Evolutionary conservation across 2,888 invertebrate genomes (phyloP).

Genomic region (Cryptus armator): DNA sequence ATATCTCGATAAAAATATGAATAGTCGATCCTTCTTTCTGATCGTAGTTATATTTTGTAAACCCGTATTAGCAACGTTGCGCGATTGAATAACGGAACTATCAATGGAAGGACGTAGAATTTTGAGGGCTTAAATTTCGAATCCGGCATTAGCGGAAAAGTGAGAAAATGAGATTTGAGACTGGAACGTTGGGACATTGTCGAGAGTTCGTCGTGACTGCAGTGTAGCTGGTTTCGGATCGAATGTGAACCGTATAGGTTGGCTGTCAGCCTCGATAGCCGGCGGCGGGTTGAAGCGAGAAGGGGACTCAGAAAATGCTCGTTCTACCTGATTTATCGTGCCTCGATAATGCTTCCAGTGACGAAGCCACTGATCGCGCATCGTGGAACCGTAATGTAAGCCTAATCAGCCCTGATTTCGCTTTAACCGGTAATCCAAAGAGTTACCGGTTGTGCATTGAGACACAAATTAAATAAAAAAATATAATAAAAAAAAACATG

Average conservation of each 20-base stretch:
- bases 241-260: constrained; percentile 39
- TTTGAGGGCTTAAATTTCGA: neutral
- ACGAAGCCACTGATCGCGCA: constrained; percentile 31
- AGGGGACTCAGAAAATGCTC: constrained; percentile 39
- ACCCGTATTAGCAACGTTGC: neutral
- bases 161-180: neutral
- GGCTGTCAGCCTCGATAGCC: constrained; percentile 40
- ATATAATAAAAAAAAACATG: constrained; percentile 8
- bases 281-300: constrained; percentile 7
- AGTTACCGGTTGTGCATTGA: neutral
- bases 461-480: neutral
- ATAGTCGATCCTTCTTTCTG: neutral
- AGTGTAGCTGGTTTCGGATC: constrained; percentile 19
- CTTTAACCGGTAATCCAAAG: constrained; percentile 9
- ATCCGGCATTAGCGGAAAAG: neutral
- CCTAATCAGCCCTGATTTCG: constrained; percentile 36
- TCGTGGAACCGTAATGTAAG: constrained; percentile 43
- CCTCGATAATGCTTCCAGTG: constrained; percentile 37
- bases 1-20: neutral
- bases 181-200: constrained; percentile 28
- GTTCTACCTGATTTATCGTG: constrained; percentile 50
- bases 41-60: neutral
- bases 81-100: neutral
- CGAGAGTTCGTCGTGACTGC: constrained; percentile 13
- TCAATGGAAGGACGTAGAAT: neutral